A percentile compares a stretch with the other conserved stretches of the same genome.
phyloP scores from a whole-genome alignment of 23 tunicate species.

The Halocynthia roretzi region DNA sequence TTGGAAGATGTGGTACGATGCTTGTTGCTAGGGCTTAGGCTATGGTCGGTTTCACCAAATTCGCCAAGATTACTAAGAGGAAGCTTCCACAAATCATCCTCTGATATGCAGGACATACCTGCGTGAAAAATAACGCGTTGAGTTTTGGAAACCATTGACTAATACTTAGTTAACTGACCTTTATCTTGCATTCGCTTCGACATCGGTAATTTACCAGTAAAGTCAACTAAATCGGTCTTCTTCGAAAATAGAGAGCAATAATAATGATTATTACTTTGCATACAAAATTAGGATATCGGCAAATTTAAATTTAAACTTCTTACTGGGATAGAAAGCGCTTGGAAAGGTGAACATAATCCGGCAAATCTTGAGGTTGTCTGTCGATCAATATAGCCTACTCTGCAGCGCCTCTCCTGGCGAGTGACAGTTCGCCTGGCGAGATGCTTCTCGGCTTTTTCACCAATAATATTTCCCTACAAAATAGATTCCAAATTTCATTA shows the following conservation, averaged over 20 bases:
- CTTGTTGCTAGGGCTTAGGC: constrained; percentile 4
- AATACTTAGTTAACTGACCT: constrained; percentile 33
- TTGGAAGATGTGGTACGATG: constrained; percentile 8
- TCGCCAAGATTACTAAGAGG: constrained; percentile 43
- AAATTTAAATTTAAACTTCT: background rate
- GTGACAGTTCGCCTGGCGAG: constrained; percentile 41
- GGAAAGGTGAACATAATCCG: constrained; percentile 84
- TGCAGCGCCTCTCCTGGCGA: constrained; percentile 64
- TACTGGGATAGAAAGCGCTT: constrained; percentile 78
- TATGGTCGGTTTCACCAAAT: constrained; percentile 29
- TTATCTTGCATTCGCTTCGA: constrained; percentile 67
- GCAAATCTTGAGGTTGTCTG: constrained; percentile 70
- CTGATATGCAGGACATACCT: constrained; percentile 70
- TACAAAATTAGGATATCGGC: background rate
- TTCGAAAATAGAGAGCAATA: background rate
- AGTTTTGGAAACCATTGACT: too few species aligned
- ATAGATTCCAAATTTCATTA: background rate
- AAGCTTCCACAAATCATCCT: constrained; percentile 51
- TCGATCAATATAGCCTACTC: constrained; percentile 77
- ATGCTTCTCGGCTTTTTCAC: constrained; percentile 37
- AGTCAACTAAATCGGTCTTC: constrained; percentile 67
- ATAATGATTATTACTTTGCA: background rate
- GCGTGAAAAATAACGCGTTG: background rate
- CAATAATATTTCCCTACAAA: constrained; percentile 36
- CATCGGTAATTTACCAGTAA: constrained; percentile 69